phyloP scores from a whole-genome alignment of 2,888 invertebrate species.

The Cheiracanthium punctorium region DNA sequence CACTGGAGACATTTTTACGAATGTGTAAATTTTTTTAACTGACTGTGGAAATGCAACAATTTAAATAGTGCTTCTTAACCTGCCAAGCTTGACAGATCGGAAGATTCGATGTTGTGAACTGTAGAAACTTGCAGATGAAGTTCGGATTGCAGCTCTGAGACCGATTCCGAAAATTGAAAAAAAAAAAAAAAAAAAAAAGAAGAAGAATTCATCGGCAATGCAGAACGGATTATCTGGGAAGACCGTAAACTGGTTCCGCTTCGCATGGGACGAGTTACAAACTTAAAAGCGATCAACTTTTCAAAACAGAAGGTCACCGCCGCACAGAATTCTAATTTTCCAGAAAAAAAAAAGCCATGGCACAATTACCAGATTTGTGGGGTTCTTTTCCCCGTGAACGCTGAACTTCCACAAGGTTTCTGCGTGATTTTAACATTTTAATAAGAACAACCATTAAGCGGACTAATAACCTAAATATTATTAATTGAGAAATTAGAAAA shows the following conservation, averaged over 20 bases:
- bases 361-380: neutral
- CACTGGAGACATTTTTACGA: too few relatives aligned
- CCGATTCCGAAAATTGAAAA: neutral
- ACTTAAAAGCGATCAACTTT: neutral
- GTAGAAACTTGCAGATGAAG: neutral
- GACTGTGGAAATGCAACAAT: too few relatives aligned
- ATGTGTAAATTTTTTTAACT: too few relatives aligned
- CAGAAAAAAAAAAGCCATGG: neutral
- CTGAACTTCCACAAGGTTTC: neutral
- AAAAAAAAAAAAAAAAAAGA: too few relatives aligned
- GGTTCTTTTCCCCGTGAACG: neutral
- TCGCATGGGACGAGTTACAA: neutral
- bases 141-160: neutral
- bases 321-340: neutral
- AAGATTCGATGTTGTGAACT: neutral
- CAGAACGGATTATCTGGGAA: slow-evolving; percentile 30
- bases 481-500: too few relatives aligned
- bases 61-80: neutral
- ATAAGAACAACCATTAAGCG: too few relatives aligned
- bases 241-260: slow-evolving; percentile 51
- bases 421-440: too few relatives aligned
- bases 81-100: neutral
- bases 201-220: slow-evolving; percentile 5
- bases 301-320: neutral
- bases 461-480: too few relatives aligned